Evolutionary conservation across 2,888 invertebrate genomes (phyloP).

Genomic region (Morpho achilles): DNA sequence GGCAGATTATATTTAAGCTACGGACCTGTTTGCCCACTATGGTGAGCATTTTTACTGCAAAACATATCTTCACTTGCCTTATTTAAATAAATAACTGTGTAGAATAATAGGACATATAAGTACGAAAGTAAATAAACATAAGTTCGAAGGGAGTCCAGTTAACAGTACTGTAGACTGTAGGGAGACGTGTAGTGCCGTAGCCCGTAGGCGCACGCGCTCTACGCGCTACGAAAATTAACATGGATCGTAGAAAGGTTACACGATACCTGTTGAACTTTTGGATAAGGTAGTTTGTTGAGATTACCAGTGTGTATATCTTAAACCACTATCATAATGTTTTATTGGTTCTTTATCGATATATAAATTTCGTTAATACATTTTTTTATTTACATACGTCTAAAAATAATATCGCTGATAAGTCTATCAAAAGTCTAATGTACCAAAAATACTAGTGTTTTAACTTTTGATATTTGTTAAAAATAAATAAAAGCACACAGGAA

Average conservation of each 20-base stretch:
- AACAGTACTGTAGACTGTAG: slow-evolving; percentile 21
- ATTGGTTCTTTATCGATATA: too few relatives aligned
- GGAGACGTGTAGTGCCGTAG: slow-evolving; percentile 43
- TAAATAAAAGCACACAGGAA: too few relatives aligned
- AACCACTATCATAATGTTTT: too few relatives aligned
- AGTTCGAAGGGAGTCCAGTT: slow-evolving; percentile 15
- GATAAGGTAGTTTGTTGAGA: not conserved
- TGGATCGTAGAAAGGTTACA: slow-evolving; percentile 32
- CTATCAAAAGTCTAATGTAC: too few relatives aligned
- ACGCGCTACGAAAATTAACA: slow-evolving; percentile 50
- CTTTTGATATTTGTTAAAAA: too few relatives aligned
- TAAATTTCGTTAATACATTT: too few relatives aligned
- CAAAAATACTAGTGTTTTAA: too few relatives aligned
- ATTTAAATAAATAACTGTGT: not conserved
- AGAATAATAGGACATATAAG: not conserved
- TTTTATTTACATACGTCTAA: too few relatives aligned
- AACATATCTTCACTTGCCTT: slow-evolving; percentile 18
- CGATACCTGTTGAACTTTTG: slow-evolving; percentile 39
- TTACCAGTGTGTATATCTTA: not conserved
- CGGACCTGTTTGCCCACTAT: slow-evolving; percentile 83
- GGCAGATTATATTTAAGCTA: slow-evolving; percentile 84
- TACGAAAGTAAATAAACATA: slow-evolving; percentile 20
- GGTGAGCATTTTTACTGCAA: slow-evolving; percentile 61
- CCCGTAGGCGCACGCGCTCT: slow-evolving; percentile 71
- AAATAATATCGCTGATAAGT: too few relatives aligned